Conservation (phyloP, 2,113 vertebrate genomes). For the Willisornis vidua region DNA sequence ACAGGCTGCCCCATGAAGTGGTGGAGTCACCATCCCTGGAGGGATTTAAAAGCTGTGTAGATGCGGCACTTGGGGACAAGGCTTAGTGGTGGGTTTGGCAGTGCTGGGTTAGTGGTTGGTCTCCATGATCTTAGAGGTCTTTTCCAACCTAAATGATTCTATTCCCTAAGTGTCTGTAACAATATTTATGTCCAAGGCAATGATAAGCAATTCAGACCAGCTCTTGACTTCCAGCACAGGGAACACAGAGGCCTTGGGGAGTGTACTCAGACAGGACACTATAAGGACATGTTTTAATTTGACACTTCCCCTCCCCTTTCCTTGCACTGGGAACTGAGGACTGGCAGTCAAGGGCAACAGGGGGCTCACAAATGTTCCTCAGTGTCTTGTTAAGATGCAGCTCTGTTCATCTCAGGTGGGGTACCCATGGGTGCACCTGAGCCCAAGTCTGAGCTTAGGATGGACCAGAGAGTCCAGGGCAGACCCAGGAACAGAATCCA, state of each 20-base stretch:
- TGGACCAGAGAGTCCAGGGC: background rate
- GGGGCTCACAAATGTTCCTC: background rate
- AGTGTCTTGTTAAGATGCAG: fast-evolving
- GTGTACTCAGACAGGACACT: background rate
- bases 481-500: background rate
- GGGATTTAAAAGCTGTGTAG: background rate
- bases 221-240: background rate
- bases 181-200: background rate
- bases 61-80: background rate
- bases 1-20: background rate
- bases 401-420: background rate
- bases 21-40: background rate
- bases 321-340: background rate
- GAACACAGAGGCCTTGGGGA: background rate
- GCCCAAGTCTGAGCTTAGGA: background rate
- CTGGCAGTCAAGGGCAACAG: background rate
- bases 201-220: background rate
- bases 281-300: background rate
- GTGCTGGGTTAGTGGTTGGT: background rate
- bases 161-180: background rate
- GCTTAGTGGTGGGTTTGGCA: background rate
- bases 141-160: background rate
- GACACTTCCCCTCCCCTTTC: background rate
- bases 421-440: background rate
- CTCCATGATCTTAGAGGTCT: no score